Evolutionary conservation across 1,140 invertebrate genomes (phyloP), one percentile per base, ranked within the genome.

Genomic region (Halotydeus destructor): DNA sequence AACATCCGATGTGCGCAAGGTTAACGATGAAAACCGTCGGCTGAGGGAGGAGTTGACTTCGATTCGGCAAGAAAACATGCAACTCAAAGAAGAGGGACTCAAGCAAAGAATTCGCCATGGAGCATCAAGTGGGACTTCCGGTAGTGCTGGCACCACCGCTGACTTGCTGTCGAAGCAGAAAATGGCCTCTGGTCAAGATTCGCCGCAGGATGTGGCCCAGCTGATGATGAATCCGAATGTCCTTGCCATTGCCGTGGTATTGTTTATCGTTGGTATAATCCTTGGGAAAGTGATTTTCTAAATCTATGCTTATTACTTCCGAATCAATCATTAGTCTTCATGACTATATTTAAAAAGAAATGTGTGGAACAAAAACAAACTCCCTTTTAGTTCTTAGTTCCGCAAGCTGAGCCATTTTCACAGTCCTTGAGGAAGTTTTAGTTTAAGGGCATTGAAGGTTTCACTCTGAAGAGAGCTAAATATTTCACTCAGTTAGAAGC

Each of bases 61-160:
- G 9, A 14, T 41, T 19, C 21, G 39, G 14, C 27, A 32, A 41
- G 39, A 41, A 31, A 14, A 32, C 21, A 32, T 32, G 39, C 30
- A 18, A 18, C 14, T 32, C 21, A 41, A 41, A 31, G 38, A 41
- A 22, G 39, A 41, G n/a, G 39, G 39, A 4, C 23, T 41, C 12
- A 41, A 27, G n/a, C 21, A 41, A 32, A 4, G 39, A 31, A 24
- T 41, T 22, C 12, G 35, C 21, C 22, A 19, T 2, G 21, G 16
- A 37, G 16, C 12, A 12, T 18, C 14, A 37, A 12, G 6, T 37
- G 35, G 5, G 8, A 4, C 26, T 8, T 16, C 12, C 5, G 24
- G 14, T 16, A 18, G 11, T 5, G 6, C 38, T 16, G 21, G 9
- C 23, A 22, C 18, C 5, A n/a, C 14, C n/a, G 23, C 23, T 23